phyloP scores from a whole-genome alignment of 1,140 invertebrate genomes.

The Apocrypta bakeri region DNA sequence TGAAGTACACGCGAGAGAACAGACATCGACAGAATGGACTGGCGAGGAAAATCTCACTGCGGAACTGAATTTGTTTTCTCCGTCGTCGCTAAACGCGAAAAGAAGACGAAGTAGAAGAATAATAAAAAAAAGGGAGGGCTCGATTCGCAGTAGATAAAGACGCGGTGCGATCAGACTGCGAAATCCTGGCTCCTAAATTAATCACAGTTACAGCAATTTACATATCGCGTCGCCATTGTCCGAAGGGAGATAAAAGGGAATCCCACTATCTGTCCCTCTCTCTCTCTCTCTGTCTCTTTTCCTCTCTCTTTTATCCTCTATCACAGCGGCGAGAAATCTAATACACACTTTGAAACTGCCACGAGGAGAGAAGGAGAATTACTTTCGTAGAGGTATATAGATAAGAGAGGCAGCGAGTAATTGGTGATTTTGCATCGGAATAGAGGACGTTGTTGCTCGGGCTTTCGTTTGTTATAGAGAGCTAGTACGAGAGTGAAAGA shows the following conservation, averaged over 20 bases:
- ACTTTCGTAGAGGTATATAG: slow-evolving; percentile 10
- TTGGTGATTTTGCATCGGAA: slow-evolving; percentile 45
- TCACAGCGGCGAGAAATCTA: slow-evolving; percentile 47
- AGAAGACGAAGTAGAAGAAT: slow-evolving; percentile 8
- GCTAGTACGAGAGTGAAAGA: too few species aligned
- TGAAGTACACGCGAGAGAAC: too few species aligned
- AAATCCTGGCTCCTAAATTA: slow-evolving; percentile 53
- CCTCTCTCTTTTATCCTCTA: not conserved
- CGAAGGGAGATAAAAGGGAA: slow-evolving; percentile 37
- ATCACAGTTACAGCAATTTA: slow-evolving; percentile 67
- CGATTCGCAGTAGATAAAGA: slow-evolving; percentile 31
- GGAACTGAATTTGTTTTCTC: slow-evolving; percentile 13
- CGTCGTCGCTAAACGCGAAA: slow-evolving; percentile 5
- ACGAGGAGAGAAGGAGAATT: slow-evolving; percentile 41
- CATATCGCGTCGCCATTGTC: slow-evolving; percentile 55
- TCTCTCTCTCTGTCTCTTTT: slow-evolving; percentile 15
- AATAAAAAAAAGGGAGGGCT: too few species aligned
- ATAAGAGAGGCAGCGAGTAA: slow-evolving; percentile 18
- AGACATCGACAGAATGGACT: not conserved
- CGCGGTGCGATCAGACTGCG: slow-evolving; percentile 30
- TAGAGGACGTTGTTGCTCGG: not conserved
- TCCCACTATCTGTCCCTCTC: not conserved
- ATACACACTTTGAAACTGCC: slow-evolving; percentile 47
- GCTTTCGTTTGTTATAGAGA: not conserved
- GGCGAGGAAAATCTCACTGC: slow-evolving; percentile 26